Evolutionary conservation across 2,797 vertebrate species (phyloP).

Genomic region (Jordanella pulchra): DNA sequence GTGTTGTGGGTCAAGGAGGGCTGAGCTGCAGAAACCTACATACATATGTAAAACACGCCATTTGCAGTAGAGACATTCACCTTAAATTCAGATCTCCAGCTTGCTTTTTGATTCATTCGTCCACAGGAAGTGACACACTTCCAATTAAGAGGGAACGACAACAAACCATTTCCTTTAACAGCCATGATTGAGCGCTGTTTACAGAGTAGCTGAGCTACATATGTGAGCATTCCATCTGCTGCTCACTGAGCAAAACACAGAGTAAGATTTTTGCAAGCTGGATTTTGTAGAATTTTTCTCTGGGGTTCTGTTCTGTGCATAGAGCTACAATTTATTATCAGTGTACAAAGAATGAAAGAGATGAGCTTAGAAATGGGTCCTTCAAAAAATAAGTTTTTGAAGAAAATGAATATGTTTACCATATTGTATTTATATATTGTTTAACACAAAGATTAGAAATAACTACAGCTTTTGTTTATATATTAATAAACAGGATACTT

Average conservation of each 20-base stretch:
- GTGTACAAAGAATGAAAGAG: neutral
- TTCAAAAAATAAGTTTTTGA: neutral
- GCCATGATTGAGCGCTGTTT: slow-evolving; percentile 24
- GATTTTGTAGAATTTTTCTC: neutral
- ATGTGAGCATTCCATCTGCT: slow-evolving; percentile 8
- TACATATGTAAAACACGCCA: slow-evolving; percentile 30
- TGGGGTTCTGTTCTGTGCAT: neutral
- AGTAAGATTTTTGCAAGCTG: neutral
- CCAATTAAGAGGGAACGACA: slow-evolving; percentile 30
- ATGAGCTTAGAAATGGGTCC: neutral
- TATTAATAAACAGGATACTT: neutral
- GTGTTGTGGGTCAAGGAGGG: slow-evolving; percentile 38
- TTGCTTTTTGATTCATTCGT: slow-evolving; percentile 25
- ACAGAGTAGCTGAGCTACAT: slow-evolving; percentile 12
- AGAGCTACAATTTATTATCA: neutral
- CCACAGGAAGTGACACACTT: slow-evolving; percentile 45
- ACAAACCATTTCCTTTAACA: slow-evolving; percentile 27
- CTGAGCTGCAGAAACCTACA: slow-evolving; percentile 2
- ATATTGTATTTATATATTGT: too few species aligned
- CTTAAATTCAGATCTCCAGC: slow-evolving; percentile 9
- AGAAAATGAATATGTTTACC: too few species aligned
- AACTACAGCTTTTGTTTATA: neutral
- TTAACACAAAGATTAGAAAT: neutral
- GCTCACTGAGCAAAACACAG: neutral
- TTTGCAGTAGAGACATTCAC: slow-evolving; percentile 1